Base-by-base conservation (phyloP, 2,888 invertebrate genomes). In the Iphiclides podalirius region DNA sequence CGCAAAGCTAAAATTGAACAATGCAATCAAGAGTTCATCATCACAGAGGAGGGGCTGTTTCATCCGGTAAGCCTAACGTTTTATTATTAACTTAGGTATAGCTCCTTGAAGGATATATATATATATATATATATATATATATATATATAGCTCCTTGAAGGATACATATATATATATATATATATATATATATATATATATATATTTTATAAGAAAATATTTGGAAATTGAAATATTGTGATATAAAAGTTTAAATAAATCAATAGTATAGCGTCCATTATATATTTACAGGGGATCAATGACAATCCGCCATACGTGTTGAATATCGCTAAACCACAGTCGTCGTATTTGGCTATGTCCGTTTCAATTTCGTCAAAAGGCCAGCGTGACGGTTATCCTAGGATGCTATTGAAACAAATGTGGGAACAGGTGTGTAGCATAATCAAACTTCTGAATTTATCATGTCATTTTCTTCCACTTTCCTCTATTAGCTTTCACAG, bases 21-120 rank as follows among this genome's bases (percentile, higher is more conserved):
- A 59, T 86, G 86, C 50, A 69, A 76, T 6, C 81, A 82, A 62
- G 87, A 88, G 54, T 88, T 88, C 51, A 75, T 86, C 36, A 86
- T 88, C 31, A 86, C 81, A 1, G 87, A 88, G 66, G 61, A 79
- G 16, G 87, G 86, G 40, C 56, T 66, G 2, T 74, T 63, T 52
- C 70, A 78, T 63, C 78, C 80, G 9, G 87, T 85, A 49, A 66
- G 74, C n/a, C 68, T 36, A 12, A 20, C 6, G 3, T 20, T 4
- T 20, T 20, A 20, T 20, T 20, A 20, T 20, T 20, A 20, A n/a
- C n/a, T n/a, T n/a, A n/a, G n/a, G n/a, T n/a, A n/a, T n/a, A n/a
- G n/a, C n/a, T n/a, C n/a, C n/a, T n/a, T n/a, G n/a, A n/a, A n/a
- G n/a, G n/a, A n/a, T n/a, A n/a, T n/a, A n/a, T n/a, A n/a, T n/a